Base-by-base conservation (phyloP, 1,140 invertebrate genomes). In the Drosophila rufa region DNA sequence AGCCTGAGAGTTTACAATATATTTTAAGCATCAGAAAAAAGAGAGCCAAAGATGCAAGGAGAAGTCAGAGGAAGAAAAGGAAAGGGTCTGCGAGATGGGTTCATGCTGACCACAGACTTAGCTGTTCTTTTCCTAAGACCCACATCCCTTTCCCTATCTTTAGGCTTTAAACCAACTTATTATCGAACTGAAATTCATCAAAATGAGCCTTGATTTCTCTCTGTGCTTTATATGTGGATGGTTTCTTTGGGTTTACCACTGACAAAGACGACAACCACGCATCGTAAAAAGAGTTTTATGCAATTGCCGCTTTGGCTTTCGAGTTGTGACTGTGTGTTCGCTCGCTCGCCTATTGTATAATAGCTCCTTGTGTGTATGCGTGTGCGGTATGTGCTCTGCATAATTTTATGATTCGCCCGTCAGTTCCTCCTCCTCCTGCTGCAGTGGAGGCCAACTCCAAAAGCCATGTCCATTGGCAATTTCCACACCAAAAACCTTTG, bases 231-330 rank as follows among this genome's bases (percentile, higher is more conserved):
- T 46, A 53, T 57, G 74, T 75, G 53, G 70, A 67, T 76, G 45
- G 73, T 75, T 75, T 75, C 74, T 68, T 82, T 79, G 68, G 75
- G 62, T 60, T 82, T 67, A 80, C 79, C 79, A 82, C 71, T 70
- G 68, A 76, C 74, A 70, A 77, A 69, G 73, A 77, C 68, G 79
- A 67, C 80, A 73, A 55, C 80, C 73, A 86, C 78, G 81, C 81
- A 89, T 80, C 79, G 82, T 46, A 85, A 78, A 84, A 84, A 86
- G 79, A 77, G 81, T 90, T 89, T 89, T 90, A 90, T 90, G 85
- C 85, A 89, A 89, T 90, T 89, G 85, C 82, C 61, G 62, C 68
- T 74, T 59, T 80, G 73, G 47, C 58, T 73, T 75, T 57, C 53
- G 48, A 61, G 47, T 76, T 74, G 57, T 53, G 56, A 36, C 43